Percentiles rank a stretch among this genome's conserved stretches.
phyloP scores from a whole-genome alignment of 2,113 vertebrate species.

The Takifugu bimaculatus region DNA sequence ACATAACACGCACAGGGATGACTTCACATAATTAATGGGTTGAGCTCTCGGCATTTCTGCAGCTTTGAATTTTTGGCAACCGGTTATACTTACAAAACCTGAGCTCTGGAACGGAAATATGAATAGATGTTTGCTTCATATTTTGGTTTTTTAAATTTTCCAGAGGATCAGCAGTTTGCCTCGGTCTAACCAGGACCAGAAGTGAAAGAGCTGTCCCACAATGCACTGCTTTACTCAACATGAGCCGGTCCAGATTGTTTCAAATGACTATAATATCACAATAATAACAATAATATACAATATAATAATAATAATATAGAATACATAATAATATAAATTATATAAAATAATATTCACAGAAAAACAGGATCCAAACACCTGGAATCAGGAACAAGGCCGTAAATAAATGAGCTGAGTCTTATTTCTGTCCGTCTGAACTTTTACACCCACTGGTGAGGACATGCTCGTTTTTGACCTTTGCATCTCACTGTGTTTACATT shows the following conservation, averaged over 20 bases:
- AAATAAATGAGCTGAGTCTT: too few species aligned
- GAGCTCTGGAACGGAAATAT: conserved; percentile 22
- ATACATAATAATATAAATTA: too few species aligned
- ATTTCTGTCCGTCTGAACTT: not conserved
- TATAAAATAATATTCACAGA: too few species aligned
- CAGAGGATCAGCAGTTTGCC: conserved; percentile 29
- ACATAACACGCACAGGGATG: conserved; percentile 38
- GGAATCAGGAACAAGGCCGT: too few species aligned
- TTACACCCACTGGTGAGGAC: not conserved
- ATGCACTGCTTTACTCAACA: not conserved
- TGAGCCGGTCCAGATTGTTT: not conserved
- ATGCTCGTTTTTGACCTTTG: conserved; percentile 2
- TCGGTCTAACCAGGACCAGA: conserved; percentile 13
- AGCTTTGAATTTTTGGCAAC: conserved; percentile 19
- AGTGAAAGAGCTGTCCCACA: conserved; percentile 30
- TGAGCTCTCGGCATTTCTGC: conserved; percentile 13
- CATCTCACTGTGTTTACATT: not conserved
- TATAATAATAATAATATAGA: too few species aligned
- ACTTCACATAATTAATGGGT: conserved; percentile 33
- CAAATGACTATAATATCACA: too few species aligned
- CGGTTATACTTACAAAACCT: conserved; percentile 5
- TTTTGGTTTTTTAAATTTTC: conserved; percentile 10
- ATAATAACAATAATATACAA: too few species aligned
- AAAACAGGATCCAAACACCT: too few species aligned
- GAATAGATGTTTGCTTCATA: too few species aligned